Percentiles rank a stretch among this genome's conserved stretches.
Conservation (phyloP, 2,113 vertebrate genomes). For the Pleuronectes platessa region DNA sequence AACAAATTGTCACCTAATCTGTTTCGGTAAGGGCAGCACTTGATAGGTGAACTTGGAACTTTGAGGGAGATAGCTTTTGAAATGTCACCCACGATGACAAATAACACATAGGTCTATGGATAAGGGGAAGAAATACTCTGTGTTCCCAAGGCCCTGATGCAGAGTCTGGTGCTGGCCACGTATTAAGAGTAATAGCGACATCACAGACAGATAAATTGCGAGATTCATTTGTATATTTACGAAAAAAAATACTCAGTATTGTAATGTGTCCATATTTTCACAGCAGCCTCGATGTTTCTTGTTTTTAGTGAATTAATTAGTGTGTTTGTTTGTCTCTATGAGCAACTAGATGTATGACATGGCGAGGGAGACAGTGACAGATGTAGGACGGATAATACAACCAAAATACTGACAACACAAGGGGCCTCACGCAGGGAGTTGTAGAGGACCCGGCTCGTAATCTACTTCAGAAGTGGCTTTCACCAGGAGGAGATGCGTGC, state of each 20-base stretch:
- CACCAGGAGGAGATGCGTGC: conserved; percentile 47
- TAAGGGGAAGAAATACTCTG: conserved; percentile 46
- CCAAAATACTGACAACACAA: conserved; percentile 40
- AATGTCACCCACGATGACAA: conserved; percentile 79
- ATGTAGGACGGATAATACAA: conserved; percentile 37
- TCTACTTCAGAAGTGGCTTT: conserved; percentile 59
- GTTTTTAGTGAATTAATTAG: conserved; percentile 24
- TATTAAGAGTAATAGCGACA: conserved; percentile 38
- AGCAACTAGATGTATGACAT: conserved; percentile 9
- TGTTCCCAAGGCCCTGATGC: conserved; percentile 7
- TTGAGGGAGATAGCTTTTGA: conserved; percentile 76
- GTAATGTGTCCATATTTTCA: conserved; percentile 2
- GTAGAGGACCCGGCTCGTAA: conserved; percentile 42
- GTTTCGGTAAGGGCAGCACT: conserved; percentile 56
- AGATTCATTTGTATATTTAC: conserved; percentile 3
- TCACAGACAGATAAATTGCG: conserved; percentile 1
- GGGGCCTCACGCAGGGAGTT: conserved; percentile 34
- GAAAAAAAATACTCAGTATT: no score
- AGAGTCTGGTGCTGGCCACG: neutral
- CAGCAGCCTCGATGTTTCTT: neutral
- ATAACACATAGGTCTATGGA: conserved; percentile 42
- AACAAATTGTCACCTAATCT: conserved; percentile 77
- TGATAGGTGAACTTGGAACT: conserved; percentile 78
- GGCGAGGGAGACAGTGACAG: conserved; percentile 26
- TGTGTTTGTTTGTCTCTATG: neutral